A percentile compares a stretch with the other conserved stretches of the same genome.
Evolutionary conservation across 35 echinoderm and acorn worm species (phyloP).

Genomic region (Lytechinus pictus): DNA sequence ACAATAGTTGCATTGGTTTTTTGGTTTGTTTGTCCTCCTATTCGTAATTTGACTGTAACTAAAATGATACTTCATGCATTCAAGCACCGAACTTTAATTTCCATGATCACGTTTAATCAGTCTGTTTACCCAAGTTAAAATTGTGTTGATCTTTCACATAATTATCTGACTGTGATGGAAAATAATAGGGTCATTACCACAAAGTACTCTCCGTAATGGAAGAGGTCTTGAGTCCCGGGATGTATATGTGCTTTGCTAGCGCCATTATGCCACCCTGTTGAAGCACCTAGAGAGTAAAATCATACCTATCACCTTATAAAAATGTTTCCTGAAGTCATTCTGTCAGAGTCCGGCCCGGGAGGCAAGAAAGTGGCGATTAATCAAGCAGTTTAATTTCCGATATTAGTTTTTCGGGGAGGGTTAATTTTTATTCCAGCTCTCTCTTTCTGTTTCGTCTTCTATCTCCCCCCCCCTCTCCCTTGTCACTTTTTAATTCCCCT

Average conservation of each 20-base stretch:
- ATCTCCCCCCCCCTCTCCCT: not conserved
- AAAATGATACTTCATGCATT: not conserved
- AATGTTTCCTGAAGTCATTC: not conserved
- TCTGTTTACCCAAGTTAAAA: not conserved
- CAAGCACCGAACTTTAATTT: not conserved
- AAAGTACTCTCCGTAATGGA: not conserved
- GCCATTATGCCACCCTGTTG: not conserved
- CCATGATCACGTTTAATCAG: not conserved
- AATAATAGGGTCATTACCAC: not conserved
- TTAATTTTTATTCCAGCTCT: not conserved
- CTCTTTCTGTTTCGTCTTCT: not conserved
- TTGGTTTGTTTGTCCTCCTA: too few relatives aligned
- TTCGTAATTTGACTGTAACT: too few relatives aligned
- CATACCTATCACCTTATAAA: not conserved
- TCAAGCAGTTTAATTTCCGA: slow-evolving; percentile 4
- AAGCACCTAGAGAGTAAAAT: not conserved
- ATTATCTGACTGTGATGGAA: not conserved
- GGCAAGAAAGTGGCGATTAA: not conserved
- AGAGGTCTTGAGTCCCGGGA: not conserved
- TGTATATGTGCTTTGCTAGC: not conserved
- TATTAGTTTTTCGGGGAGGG: not conserved
- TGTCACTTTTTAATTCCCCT: not conserved
- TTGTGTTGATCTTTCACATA: slow-evolving; percentile 2
- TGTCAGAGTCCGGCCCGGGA: not conserved
- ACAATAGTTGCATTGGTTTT: too few relatives aligned